Conservation (phyloP, 1,140 invertebrate species). For the Lasioglossum albipes region DNA sequence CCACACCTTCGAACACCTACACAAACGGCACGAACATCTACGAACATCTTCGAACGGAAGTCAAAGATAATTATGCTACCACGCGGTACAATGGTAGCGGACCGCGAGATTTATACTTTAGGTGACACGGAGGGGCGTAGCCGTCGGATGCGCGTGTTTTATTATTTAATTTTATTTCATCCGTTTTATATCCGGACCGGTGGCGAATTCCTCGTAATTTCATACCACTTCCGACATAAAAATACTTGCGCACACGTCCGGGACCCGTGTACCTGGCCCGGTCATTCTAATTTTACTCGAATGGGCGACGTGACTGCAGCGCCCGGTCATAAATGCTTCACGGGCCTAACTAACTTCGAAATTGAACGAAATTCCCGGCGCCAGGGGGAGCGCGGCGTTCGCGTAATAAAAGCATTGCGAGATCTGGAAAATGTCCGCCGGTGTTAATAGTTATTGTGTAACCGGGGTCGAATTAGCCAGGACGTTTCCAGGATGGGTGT, state of each 20-base stretch:
- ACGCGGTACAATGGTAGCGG: background rate
- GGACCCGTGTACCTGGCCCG: background rate
- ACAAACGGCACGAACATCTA: no score
- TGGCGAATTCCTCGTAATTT: background rate
- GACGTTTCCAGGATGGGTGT: background rate
- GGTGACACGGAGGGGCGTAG: background rate
- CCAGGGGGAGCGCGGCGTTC: background rate
- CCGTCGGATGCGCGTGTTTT: background rate
- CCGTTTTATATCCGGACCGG: background rate
- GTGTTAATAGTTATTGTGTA: background rate
- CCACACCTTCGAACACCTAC: no score
- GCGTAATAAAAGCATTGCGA: no score
- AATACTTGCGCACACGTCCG: background rate
- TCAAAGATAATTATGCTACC: background rate
- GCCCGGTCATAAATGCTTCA: background rate
- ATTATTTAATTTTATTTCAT: conserved; percentile 4
- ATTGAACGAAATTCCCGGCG: background rate
- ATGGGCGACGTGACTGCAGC: background rate
- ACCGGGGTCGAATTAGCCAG: background rate
- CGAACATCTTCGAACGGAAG: no score
- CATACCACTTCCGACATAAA: conserved; percentile 1
- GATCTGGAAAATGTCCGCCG: background rate
- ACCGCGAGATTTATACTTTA: background rate
- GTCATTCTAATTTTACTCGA: conserved; percentile 23
- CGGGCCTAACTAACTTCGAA: background rate